These are phyloP conservation scores for Drymodes brunneopygia DNA, from an alignment of 2,113 vertebrate genomes.

Conservation along the genomic window DNA sequence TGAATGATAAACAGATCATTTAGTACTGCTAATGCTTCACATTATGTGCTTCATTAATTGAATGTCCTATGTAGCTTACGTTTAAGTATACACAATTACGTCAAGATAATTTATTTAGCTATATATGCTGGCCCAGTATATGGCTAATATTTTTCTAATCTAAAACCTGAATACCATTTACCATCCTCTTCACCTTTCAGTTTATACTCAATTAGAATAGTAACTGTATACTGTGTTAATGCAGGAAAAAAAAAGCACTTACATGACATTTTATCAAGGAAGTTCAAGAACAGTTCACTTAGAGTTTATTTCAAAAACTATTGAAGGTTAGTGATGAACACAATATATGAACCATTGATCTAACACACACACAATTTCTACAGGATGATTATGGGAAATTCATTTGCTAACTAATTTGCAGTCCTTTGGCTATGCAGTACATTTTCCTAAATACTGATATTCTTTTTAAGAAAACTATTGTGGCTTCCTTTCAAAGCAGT, in stretches of 20 bases:
- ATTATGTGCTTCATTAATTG: constrained; percentile 34
- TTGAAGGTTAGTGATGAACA: constrained; percentile 5
- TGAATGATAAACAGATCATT: constrained; percentile 31
- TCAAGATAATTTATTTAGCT: not conserved
- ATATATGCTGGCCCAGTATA: not conserved
- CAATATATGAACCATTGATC: not conserved
- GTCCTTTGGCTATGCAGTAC: not conserved
- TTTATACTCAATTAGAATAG: not conserved
- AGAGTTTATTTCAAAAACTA: not conserved
- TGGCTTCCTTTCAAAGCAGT: not conserved
- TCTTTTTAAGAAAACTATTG: not conserved
- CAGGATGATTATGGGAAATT: not conserved
- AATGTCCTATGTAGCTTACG: not conserved
- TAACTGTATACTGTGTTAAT: not conserved
- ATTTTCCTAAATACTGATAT: not conserved
- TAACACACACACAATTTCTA: not conserved
- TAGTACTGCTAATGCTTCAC: not conserved
- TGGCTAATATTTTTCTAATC: not conserved
- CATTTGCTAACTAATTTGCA: not conserved
- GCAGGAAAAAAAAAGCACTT: not conserved
- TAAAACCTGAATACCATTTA: not conserved
- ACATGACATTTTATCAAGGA: constrained; percentile 9
- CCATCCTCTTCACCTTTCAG: not conserved
- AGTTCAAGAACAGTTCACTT: constrained; percentile 31
- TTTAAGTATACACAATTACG: not conserved